Conservation (phyloP, 2,888 invertebrate genomes). For the Drosophila infuscata region DNA sequence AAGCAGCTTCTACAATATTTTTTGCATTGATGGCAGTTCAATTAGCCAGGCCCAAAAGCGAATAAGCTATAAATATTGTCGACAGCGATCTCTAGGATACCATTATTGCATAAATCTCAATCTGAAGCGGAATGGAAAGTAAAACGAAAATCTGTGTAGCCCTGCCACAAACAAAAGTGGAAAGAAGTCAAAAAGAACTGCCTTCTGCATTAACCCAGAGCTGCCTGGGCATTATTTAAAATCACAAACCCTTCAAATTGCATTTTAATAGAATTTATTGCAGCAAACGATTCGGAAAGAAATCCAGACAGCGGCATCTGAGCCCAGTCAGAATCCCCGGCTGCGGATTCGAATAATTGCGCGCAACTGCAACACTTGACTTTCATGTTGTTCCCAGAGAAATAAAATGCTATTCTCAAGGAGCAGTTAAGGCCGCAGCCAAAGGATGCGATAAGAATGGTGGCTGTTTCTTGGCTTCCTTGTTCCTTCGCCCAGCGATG, state of each 20-base stretch:
- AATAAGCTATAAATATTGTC: slow-evolving; percentile 50
- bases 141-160: slow-evolving; percentile 24
- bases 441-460: slow-evolving; percentile 70
- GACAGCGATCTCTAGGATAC: slow-evolving; percentile 5
- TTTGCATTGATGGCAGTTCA: slow-evolving; percentile 32
- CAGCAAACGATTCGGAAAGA: slow-evolving; percentile 62
- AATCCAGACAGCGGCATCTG: slow-evolving; percentile 43
- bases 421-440: slow-evolving; percentile 47
- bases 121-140: slow-evolving; percentile 29
- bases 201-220: slow-evolving; percentile 50
- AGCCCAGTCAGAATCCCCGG: not conserved
- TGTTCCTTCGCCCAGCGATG: slow-evolving; percentile 56
- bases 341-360: slow-evolving; percentile 33
- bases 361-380: slow-evolving; percentile 79
- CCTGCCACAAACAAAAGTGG: slow-evolving; percentile 16
- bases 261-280: slow-evolving; percentile 81
- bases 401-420: slow-evolving; percentile 75
- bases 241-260: slow-evolving; percentile 78
- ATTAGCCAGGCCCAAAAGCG: slow-evolving; percentile 29
- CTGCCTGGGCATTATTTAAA: slow-evolving; percentile 74
- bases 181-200: slow-evolving; percentile 29
- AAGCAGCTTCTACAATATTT: not conserved
- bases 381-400: slow-evolving; percentile 70
- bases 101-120: slow-evolving; percentile 53
- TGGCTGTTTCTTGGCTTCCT: slow-evolving; percentile 39